Percentiles rank a stretch among this genome's conserved stretches.
phyloP scores from a whole-genome alignment of 2,797 vertebrate genomes.

The Momotus momota region DNA sequence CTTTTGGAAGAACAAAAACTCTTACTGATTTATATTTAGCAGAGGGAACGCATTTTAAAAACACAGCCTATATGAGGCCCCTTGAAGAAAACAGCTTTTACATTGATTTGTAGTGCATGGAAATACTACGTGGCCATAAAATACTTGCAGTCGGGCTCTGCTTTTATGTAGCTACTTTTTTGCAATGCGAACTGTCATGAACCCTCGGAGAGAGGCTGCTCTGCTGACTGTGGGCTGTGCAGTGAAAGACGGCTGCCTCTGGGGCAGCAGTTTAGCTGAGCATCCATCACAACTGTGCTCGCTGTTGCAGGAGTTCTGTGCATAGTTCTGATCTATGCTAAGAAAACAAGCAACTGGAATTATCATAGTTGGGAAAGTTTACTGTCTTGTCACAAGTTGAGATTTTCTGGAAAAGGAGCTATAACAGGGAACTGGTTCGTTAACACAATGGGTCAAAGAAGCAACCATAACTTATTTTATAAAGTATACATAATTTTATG shows the following conservation, averaged over 20 bases:
- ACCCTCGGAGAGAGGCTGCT: neutral
- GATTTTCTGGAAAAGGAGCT: neutral
- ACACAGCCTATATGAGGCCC: constrained; percentile 67
- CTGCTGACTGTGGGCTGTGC: neutral
- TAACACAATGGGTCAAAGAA: neutral
- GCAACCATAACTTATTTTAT: neutral
- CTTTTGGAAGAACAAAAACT: constrained; percentile 76
- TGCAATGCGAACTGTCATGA: constrained; percentile 31
- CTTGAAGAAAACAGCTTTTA: constrained; percentile 70
- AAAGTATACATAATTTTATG: neutral
- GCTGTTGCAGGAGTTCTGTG: neutral
- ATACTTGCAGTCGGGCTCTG: constrained; percentile 48
- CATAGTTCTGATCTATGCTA: neutral
- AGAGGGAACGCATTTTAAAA: constrained; percentile 67
- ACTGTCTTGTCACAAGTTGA: neutral
- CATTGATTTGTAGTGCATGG: constrained; percentile 67
- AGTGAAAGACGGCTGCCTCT: neutral
- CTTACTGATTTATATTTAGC: constrained; percentile 77
- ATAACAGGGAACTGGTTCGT: neutral
- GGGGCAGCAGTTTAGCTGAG: neutral
- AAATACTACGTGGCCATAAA: constrained; percentile 49
- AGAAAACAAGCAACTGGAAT: neutral
- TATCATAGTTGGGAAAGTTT: neutral
- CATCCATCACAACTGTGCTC: neutral
- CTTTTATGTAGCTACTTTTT: constrained; percentile 38